Percentiles rank a stretch among this genome's conserved stretches.
phyloP scores from a whole-genome alignment of 2,797 vertebrate genomes.

The Pseudochromis fuscus region DNA sequence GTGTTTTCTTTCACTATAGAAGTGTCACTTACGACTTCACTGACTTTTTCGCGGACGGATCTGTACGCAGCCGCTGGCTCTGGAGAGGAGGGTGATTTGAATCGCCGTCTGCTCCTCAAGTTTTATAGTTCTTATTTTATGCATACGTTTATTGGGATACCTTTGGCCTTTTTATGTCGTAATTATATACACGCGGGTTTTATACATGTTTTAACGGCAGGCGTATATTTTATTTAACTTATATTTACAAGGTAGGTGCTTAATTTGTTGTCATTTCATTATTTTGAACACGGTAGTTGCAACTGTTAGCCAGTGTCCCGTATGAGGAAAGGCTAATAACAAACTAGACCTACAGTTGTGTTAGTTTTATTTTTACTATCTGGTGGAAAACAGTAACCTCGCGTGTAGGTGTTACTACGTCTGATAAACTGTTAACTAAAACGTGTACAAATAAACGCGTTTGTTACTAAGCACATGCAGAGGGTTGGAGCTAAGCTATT shows the following conservation, averaged over 20 bases:
- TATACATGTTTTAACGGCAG: constrained; percentile 18
- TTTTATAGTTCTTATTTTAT: neutral
- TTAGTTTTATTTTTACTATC: neutral
- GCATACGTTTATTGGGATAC: neutral
- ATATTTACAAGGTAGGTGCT: constrained; percentile 58
- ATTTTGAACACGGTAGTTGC: neutral
- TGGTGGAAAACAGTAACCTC: neutral
- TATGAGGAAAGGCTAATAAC: neutral
- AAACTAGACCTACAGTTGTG: neutral
- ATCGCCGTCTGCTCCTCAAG: neutral
- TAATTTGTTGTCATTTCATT: neutral
- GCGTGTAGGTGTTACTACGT: no score
- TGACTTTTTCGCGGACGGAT: constrained; percentile 55
- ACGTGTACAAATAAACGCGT: neutral
- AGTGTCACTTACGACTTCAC: neutral
- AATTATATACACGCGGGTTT: neutral
- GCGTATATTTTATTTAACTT: neutral
- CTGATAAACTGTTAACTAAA: neutral
- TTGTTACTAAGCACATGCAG: neutral
- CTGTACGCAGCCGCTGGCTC: neutral
- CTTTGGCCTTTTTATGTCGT: neutral
- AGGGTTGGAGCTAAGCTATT: neutral
- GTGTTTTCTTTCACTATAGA: neutral
- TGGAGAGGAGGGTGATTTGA: constrained; percentile 74
- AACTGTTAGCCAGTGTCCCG: constrained; percentile 3